Percentiles rank a stretch among this genome's conserved stretches.
Evolutionary conservation across 2,113 vertebrate genomes (phyloP).

Genomic region (Cepphus grylle): DNA sequence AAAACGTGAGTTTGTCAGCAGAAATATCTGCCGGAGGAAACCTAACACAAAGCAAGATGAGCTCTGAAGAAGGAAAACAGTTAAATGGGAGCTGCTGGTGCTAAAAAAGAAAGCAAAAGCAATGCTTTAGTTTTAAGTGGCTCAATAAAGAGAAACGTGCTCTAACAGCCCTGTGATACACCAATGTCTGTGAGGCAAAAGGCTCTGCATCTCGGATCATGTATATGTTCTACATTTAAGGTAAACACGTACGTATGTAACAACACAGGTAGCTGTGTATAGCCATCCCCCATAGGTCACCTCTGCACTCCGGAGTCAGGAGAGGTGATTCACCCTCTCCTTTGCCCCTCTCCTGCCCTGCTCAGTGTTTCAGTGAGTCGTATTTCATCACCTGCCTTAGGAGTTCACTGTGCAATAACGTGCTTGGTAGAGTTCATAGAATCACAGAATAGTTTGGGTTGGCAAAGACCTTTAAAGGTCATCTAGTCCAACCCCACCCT

Average conservation of each 20-base stretch:
- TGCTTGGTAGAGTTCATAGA: background rate
- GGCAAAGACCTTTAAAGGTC: background rate
- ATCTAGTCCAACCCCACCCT: background rate
- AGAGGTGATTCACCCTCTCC: background rate
- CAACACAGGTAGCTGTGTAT: background rate
- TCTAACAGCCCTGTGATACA: background rate
- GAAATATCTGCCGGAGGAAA: background rate
- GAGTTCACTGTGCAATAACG: fast-evolving
- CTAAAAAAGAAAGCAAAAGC: background rate
- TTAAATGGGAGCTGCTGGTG: background rate
- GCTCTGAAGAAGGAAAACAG: background rate
- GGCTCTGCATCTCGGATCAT: background rate
- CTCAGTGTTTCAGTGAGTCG: background rate
- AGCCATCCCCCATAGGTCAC: background rate
- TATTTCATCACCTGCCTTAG: background rate
- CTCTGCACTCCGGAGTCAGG: background rate
- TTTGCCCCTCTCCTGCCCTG: background rate
- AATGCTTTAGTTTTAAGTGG: background rate
- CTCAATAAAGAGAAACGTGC: background rate
- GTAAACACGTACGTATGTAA: background rate
- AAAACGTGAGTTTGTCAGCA: conserved; percentile 24
- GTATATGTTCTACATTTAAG: background rate
- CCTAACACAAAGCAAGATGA: background rate
- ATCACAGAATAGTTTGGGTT: background rate
- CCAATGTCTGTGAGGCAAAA: background rate